Evolutionary conservation across 35 echinoderm and acorn worm genomes (phyloP).

Genomic region (Lytechinus pictus): DNA sequence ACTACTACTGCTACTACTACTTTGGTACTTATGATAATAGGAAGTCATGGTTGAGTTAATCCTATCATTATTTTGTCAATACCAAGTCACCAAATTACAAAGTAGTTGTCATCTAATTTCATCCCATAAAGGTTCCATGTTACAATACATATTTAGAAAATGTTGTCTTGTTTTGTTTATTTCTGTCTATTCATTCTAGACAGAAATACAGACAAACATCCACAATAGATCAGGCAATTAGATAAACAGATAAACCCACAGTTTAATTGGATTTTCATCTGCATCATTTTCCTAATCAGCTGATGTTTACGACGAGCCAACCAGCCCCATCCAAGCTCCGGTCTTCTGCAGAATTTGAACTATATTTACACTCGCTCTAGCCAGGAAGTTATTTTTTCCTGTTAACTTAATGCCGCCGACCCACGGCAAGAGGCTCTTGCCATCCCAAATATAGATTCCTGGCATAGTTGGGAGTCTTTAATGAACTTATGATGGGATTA

Average conservation of each 20-base stretch:
- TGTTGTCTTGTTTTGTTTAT: background rate
- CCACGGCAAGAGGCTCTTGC: background rate
- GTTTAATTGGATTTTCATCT: background rate
- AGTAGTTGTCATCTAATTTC: no score
- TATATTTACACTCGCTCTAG: background rate
- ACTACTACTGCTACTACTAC: no score
- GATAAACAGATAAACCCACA: background rate
- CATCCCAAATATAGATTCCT: conserved; percentile 11
- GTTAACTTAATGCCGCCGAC: background rate
- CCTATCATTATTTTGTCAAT: no score
- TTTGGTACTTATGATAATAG: no score
- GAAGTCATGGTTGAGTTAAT: no score
- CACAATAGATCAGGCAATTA: background rate
- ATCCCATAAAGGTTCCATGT: no score
- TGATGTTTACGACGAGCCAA: background rate
- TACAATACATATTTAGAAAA: no score
- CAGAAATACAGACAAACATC: background rate
- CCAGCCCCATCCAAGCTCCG: background rate
- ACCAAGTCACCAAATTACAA: no score
- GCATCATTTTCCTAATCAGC: background rate
- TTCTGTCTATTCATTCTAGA: background rate
- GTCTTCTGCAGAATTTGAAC: background rate
- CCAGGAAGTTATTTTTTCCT: conserved; percentile 18
- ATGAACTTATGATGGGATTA: background rate
- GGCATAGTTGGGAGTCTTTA: background rate